Base-by-base conservation (phyloP, 2,797 vertebrate species). In the Rhynchotus rufescens region DNA sequence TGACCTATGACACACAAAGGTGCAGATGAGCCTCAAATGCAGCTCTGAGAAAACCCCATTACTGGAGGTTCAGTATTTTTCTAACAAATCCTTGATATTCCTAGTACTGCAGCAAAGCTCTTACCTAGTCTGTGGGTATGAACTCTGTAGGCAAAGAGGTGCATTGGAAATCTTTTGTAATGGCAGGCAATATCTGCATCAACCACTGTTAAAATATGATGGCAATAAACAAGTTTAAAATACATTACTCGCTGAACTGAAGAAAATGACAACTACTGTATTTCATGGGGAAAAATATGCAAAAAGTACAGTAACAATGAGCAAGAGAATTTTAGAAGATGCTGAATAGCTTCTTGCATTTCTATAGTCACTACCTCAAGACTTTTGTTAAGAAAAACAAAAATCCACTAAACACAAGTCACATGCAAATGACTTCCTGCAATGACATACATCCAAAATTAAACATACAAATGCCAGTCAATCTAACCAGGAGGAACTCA, bases 111-210 rank as follows among this genome's bases (percentile, higher is more conserved):
- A 75, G n/a, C 38, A 86, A 90, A 80, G 28, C 45, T 85, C 98
- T 99, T 97, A 99, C 99, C 99, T 65, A 99, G 98, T 68, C 80
- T 98, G 92, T 99, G 99, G 38, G 99, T 99, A 94, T 99, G 99
- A 71, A 99, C 99, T 98, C 99, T 98, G 95, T 99, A 99, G 96
- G 99, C 99, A 98, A 99, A 99, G 4, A 99, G 98, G 94, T 99
- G 98, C 98, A 99, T 99, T 67, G 99, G 98, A 94, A 98, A 98
- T 15, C 98, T 99, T 62, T 95, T 96, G 95, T 99, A 99, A 69
- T 97, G 97, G 95, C 99, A 99, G 62, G 99, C 98, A 57, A 99
- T 97, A 96, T 99, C 99, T 92, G 99, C 98, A 95, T 99, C 98
- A 71, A 99, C 98, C 79, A 98, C 99, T 99, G 96, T 88, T 67